A percentile compares a stretch with the other conserved stretches of the same genome.
Evolutionary conservation across 2,888 invertebrate species (phyloP).

Genomic region (Rapana venosa): DNA sequence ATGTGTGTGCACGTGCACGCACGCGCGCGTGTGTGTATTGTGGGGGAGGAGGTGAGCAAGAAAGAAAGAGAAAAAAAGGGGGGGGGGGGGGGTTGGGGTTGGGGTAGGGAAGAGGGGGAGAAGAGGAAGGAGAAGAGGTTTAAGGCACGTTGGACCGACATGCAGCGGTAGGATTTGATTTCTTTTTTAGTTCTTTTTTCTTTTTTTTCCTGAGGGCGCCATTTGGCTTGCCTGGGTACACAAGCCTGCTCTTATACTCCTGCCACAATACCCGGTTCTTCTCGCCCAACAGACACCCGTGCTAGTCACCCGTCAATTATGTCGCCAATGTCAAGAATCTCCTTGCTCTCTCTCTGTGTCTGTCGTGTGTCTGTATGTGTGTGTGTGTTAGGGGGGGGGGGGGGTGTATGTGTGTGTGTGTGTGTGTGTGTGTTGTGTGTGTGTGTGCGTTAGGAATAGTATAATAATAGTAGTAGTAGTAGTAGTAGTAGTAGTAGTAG

Average conservation of each 20-base stretch:
- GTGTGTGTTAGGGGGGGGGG: no score
- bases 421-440: neutral
- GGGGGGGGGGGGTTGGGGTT: neutral
- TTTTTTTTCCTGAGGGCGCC: neutral
- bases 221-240: neutral
- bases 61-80: neutral
- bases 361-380: neutral
- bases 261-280: slow-evolving; percentile 11
- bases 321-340: slow-evolving; percentile 20
- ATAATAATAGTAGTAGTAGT: neutral
- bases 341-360: neutral
- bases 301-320: neutral
- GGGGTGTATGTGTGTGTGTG: neutral
- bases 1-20: neutral
- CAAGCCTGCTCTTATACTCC: neutral
- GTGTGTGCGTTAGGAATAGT: neutral
- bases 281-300: neutral
- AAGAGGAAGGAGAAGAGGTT: neutral
- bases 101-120: neutral
- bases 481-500: no score
- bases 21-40: neutral
- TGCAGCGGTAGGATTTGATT: no score
- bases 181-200: no score
- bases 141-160: neutral
- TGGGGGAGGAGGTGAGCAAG: neutral